Conservation (phyloP, 2,888 invertebrate species). For the Lasioglossum villosulum region DNA sequence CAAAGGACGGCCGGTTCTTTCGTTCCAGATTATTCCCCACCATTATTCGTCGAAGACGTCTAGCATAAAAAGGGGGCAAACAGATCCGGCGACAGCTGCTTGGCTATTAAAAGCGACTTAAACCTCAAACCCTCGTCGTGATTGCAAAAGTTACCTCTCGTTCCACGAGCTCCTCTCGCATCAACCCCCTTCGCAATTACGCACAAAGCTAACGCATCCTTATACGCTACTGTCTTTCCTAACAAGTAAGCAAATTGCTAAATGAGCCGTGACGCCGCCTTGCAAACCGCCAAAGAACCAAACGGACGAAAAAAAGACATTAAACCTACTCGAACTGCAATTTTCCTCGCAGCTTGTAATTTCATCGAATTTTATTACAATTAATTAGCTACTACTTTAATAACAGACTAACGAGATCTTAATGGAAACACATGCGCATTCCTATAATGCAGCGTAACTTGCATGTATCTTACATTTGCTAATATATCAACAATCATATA, state of each 20-base stretch:
- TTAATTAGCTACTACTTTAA: background rate
- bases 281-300: slow-evolving; percentile 13
- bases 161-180: slow-evolving; percentile 28
- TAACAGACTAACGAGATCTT: background rate
- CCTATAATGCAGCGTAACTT: background rate
- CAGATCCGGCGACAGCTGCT: slow-evolving; percentile 80
- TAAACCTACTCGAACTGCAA: background rate
- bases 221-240: slow-evolving; percentile 47
- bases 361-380: background rate
- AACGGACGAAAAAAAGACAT: slow-evolving; percentile 3
- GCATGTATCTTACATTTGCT: background rate
- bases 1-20: slow-evolving; percentile 57
- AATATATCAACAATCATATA: background rate
- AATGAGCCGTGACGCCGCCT: slow-evolving; percentile 73
- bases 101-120: slow-evolving; percentile 84
- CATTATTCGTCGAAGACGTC: slow-evolving; percentile 73
- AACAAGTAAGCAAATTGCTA: slow-evolving; percentile 73
- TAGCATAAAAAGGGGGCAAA: slow-evolving; percentile 71
- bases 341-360: background rate
- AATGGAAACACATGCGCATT: background rate
- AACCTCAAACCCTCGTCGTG: slow-evolving; percentile 70
- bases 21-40: slow-evolving; percentile 70
- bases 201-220: slow-evolving; percentile 59
- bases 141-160: slow-evolving; percentile 62
- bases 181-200: slow-evolving; percentile 59